These are phyloP conservation scores for Actinostola sp. DNA, from an alignment of 92 coral and sea anemone genomes.

Conservation along the genomic window DNA sequence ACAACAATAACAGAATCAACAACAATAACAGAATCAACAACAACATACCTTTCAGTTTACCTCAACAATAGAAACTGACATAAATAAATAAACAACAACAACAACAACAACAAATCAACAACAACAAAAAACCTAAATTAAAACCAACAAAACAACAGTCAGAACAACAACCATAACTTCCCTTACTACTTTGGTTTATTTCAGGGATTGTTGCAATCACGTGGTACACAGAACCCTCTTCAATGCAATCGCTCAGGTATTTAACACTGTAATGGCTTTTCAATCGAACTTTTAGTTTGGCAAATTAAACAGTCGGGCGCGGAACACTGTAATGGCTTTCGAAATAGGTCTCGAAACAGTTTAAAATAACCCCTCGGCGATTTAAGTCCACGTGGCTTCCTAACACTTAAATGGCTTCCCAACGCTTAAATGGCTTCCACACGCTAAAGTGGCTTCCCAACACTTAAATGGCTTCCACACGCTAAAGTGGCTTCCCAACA, in stretches of 20 bases:
- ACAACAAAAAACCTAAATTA: not conserved
- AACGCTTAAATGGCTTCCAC: not conserved
- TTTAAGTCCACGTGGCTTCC: no score
- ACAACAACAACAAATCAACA: not conserved
- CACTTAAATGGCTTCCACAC: not conserved
- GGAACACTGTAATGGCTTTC: not conserved
- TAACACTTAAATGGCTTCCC: not conserved
- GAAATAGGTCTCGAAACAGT: no score
- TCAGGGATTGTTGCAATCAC: constrained; percentile 56
- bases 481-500: not conserved
- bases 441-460: not conserved
- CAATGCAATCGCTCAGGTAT: constrained; percentile 63
- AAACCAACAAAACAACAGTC: not conserved
- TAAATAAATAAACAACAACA: not conserved
- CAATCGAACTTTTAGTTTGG: not conserved
- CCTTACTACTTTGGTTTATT: not conserved
- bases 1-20: not conserved
- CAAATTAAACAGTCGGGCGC: not conserved
- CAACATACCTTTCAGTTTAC: not conserved
- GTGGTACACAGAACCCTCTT: constrained; percentile 59
- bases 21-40: not conserved
- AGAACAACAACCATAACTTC: not conserved
- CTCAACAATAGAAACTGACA: not conserved
- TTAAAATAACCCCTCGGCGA: no score
- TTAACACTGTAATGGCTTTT: constrained; percentile 13